Evolutionary conservation across 2,113 vertebrate species (phyloP).

Genomic region (Anas platyrhynchos): DNA sequence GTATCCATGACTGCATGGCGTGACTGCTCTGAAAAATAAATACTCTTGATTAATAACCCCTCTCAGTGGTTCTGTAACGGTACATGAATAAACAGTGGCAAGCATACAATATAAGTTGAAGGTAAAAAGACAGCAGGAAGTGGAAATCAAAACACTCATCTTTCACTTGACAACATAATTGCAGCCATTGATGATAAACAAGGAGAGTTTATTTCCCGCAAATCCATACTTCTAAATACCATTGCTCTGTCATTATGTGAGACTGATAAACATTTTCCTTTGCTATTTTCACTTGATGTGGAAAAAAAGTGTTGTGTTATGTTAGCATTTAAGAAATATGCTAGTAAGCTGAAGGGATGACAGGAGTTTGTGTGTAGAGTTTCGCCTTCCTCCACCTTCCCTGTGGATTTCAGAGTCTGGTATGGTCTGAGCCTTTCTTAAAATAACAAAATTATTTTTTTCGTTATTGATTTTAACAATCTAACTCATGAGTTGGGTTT

Average conservation of each 20-base stretch:
- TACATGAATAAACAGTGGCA: slow-evolving; percentile 15
- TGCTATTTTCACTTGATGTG: neutral
- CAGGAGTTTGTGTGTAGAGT: neutral
- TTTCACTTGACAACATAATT: slow-evolving; percentile 51
- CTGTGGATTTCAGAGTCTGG: neutral
- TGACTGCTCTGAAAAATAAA: slow-evolving; percentile 38
- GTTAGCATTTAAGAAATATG: neutral
- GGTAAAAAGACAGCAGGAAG: slow-evolving; percentile 30
- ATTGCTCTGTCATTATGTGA: neutral
- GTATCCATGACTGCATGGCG: neutral
- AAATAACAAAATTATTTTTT: neutral
- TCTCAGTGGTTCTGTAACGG: slow-evolving; percentile 5
- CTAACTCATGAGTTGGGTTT: neutral
- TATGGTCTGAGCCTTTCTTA: neutral
- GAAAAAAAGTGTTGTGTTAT: neutral
- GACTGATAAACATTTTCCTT: neutral
- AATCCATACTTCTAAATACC: slow-evolving; percentile 11
- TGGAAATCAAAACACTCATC: slow-evolving; percentile 40
- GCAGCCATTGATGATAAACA: slow-evolving; percentile 51
- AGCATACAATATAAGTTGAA: neutral
- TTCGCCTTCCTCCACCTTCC: neutral
- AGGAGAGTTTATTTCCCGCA: slow-evolving; percentile 23
- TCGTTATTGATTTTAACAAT: neutral
- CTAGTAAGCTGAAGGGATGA: neutral
- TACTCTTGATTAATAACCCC: slow-evolving; percentile 13